Evolutionary conservation across 23 tunicate genomes (phyloP), one percentile per base, ranked within the genome.

Genomic region (Trididemnum nubilum): DNA sequence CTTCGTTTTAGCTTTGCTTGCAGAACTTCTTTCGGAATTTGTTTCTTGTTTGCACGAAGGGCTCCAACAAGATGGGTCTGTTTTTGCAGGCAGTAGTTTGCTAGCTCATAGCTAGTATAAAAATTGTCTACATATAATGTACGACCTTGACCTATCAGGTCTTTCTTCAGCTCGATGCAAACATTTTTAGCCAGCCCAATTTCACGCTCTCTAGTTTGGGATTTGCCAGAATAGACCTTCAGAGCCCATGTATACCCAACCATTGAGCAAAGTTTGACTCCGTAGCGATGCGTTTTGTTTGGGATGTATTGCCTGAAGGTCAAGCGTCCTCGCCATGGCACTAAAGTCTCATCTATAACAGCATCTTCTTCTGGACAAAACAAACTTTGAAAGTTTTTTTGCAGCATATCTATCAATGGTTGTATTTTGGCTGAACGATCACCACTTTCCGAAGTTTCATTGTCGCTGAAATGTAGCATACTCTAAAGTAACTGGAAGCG

Each of bases 71-170:
- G 33, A 78, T 78, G 82, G 0, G 82, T 78, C 44, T 1, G 70
- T 59, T 57, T 78, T 78, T 58, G 57, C 52, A 78, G 38, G 44
- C 28, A 78, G 37, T 21, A 54, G 28, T 59, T 54, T 57, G 82
- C 39, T 24, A 78, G 44, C 29, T 58, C 82, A 52, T 78, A 57
- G 52, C 82, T 78, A 22, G 82, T 57, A 34, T 78, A 78, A 59
- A 78, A 78, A 57, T 78, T 78, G 44, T 78, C 82, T 30, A 78
- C 82, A 59, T 54, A 78, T 38, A 78, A 57, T 33, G 82, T 78
- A 21, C 82, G 18, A 57, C 82, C 70, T 78, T 78, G 49, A 78
- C 33, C 49, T 34, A 58, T 29, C 28, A 78, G 82, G 57, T 39
- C 82, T 34, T 52, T 34, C 39, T 22, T 54, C 30, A 78, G 70